Evolutionary conservation across 2,888 invertebrate genomes (phyloP), one percentile per base, ranked within the genome.

Genomic region (Mycalesis mineus): DNA sequence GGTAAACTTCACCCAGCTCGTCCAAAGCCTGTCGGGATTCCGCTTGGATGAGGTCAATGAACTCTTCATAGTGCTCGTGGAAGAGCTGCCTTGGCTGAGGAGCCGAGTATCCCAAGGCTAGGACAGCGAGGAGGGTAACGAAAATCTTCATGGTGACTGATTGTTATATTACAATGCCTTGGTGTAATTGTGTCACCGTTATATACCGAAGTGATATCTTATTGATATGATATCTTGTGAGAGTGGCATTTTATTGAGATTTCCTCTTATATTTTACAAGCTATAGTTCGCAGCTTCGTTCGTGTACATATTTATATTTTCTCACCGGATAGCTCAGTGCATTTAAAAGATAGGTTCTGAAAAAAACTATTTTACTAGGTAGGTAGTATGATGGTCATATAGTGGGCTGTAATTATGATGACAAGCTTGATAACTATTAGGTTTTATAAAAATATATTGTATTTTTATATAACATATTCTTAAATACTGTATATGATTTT

Each of bases 51-150:
- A 70, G 7, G 3, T 44, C 39, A 13, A 63, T 17, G 57, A 69
- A 70, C 42, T 70, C 68, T 22, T 64, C 62, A 51, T 65, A 67
- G 36, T 70, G 65, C 31, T 70, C 70, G 41, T 69, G 70, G 61
- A 70, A 70, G n/a, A 61, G 47, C 39, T 66, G 64, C 50, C 65
- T 65, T 8, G 61, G 48, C 47, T 67, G 61, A 42, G 67, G 68
- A 22, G 63, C 65, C 33, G 66, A 29, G 11, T 29, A 58, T 7
- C 58, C 58, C n/a, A 67, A 52, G 14, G 60, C 57, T 7, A 62
- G 48, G 14, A 61, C 31, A 48, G 60, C 64, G 15, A 64, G 53
- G 22, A 63, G 36, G 39, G 63, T 29, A 11, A 68, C 9, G 7
- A 54, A 49, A 45, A 56, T 33, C 55, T 68, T 68, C 64, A 62